phyloP scores from a whole-genome alignment of 2,113 vertebrate species.

The Neotragus pygmaeus region DNA sequence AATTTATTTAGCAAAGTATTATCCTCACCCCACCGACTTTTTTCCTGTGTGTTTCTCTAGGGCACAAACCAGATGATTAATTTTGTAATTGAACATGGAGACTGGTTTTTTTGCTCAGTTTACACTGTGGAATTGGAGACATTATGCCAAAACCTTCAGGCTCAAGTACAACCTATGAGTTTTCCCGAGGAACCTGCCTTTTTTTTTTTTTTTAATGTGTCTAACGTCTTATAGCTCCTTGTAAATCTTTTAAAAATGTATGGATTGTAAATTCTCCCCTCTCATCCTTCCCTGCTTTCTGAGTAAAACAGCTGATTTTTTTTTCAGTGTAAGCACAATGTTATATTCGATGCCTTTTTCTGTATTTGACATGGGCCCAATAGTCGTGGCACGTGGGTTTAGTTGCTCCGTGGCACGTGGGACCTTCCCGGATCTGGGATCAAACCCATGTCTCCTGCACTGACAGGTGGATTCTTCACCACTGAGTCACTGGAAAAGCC shows the following conservation, averaged over 20 bases:
- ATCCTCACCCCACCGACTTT: not conserved
- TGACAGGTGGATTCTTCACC: not conserved
- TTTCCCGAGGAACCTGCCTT: not conserved
- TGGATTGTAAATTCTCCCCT: not conserved
- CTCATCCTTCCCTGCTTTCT: not conserved
- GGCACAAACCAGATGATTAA: not conserved
- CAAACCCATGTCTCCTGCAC: not conserved
- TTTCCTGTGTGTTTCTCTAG: not conserved
- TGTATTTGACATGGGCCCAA: not conserved
- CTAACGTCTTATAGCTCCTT: not conserved
- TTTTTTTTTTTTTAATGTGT: not conserved
- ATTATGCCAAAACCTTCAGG: slow-evolving; percentile 20
- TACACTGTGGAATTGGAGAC: not conserved
- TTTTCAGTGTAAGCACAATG: not conserved
- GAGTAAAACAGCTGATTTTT: not conserved
- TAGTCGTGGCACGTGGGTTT: not conserved
- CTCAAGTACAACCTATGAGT: accelerated
- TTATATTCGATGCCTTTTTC: not conserved
- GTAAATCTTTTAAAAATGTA: not conserved
- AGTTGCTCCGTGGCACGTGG: not conserved
- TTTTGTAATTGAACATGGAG: slow-evolving; percentile 26
- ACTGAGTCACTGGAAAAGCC: not conserved
- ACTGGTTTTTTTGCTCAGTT: not conserved
- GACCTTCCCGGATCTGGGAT: not conserved
- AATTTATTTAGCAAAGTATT: not conserved